phyloP scores from a whole-genome alignment of 1,140 invertebrate genomes.

The Aradophagus sp. region DNA sequence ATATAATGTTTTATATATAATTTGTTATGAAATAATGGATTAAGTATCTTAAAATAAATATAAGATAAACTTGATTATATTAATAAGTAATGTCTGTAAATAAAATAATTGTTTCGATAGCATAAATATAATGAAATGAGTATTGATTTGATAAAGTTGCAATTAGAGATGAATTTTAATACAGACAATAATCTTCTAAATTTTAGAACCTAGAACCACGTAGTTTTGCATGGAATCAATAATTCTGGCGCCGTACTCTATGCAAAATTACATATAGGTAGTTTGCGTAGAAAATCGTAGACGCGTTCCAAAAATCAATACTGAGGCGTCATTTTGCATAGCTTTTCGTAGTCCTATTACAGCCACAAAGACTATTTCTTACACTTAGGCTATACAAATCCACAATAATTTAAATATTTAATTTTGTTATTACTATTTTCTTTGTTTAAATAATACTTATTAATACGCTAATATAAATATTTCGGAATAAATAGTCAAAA shows the following conservation, averaged over 20 bases:
- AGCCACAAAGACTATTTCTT: conserved; percentile 4
- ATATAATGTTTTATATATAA: no score
- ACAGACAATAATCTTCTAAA: no score
- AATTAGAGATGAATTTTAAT: no score
- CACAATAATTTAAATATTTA: not conserved
- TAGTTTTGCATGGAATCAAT: conserved; percentile 57
- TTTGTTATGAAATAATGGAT: no score
- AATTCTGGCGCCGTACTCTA: conserved; percentile 52
- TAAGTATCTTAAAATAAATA: not conserved
- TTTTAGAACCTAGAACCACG: conserved; percentile 31
- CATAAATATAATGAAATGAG: no score
- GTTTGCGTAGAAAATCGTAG: conserved; percentile 57
- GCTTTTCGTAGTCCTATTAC: conserved; percentile 32
- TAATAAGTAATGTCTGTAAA: not conserved
- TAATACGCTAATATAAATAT: not conserved
- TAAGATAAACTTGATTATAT: not conserved
- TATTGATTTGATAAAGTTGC: no score
- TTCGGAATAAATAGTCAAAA: not conserved
- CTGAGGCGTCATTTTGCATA: conserved; percentile 41
- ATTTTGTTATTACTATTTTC: no score
- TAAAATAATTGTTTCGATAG: no score
- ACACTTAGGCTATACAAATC: not conserved
- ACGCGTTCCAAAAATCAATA: conserved; percentile 55
- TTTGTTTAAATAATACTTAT: not conserved
- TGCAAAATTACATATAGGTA: conserved; percentile 54